These are phyloP conservation scores for Pipistrellus pipistrellus DNA, from an alignment of 2,797 vertebrate species.

Conservation along the genomic window DNA sequence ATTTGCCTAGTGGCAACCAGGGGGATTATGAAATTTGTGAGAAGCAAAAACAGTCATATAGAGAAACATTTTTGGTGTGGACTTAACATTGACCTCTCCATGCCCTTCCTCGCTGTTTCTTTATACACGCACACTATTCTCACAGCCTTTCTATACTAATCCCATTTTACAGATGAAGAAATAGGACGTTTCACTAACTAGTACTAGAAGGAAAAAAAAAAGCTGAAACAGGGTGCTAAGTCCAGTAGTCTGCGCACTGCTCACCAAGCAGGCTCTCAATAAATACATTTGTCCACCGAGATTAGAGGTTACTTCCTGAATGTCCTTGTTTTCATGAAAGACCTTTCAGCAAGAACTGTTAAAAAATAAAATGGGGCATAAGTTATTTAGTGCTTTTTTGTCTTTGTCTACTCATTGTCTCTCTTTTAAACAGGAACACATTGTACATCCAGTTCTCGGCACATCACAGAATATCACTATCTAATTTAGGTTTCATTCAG, in stretches of 20 bases:
- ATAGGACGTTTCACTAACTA: neutral
- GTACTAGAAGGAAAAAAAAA: neutral
- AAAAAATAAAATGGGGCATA: conserved; percentile 46
- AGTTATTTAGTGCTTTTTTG: conserved; percentile 47
- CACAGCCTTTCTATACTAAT: neutral
- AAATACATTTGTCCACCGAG: neutral
- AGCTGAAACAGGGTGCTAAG: neutral
- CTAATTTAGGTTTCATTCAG: conserved; percentile 69
- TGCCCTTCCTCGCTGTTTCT: neutral
- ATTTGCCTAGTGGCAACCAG: conserved; percentile 27
- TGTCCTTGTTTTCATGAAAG: conserved; percentile 55
- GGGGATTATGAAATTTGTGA: neutral
- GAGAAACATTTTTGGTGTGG: neutral
- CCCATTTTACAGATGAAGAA: conserved; percentile 1
- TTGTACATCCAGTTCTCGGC: conserved; percentile 54
- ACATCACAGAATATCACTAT: conserved; percentile 29
- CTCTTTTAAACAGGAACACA: conserved; percentile 67
- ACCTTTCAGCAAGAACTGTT: conserved; percentile 62
- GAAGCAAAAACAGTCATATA: neutral
- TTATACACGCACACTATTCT: neutral
- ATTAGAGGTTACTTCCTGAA: neutral
- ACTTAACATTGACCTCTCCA: neutral
- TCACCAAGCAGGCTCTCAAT: neutral
- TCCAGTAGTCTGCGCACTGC: neutral
- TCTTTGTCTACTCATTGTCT: conserved; percentile 62